Conservation (phyloP, 2,113 vertebrate genomes). For the Thymallus thymallus region DNA sequence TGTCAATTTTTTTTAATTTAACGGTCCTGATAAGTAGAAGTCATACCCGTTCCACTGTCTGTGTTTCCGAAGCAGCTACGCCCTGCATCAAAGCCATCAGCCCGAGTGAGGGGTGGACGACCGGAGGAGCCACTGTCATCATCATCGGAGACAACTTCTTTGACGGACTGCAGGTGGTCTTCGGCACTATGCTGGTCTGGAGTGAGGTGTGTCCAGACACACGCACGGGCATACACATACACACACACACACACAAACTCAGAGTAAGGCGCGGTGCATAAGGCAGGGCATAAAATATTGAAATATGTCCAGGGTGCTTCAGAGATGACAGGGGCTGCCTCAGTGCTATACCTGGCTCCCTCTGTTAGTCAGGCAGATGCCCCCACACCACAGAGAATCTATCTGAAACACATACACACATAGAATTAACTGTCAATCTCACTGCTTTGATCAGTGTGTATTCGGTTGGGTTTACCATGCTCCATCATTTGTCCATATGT, state of each 20-base stretch:
- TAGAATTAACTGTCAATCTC: neutral
- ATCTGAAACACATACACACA: neutral
- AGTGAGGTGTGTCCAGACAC: slow-evolving; percentile 79
- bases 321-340: too few species aligned
- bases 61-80: slow-evolving; percentile 84
- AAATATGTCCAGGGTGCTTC: too few species aligned
- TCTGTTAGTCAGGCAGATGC: neutral
- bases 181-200: slow-evolving; percentile 93
- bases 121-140: slow-evolving; percentile 92
- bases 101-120: slow-evolving; percentile 94
- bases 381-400: neutral
- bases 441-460: neutral
- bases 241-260: too few species aligned
- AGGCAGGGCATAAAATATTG: too few species aligned
- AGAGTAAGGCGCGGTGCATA: too few species aligned
- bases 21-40: neutral
- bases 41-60: slow-evolving; percentile 30
- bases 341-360: too few species aligned
- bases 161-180: slow-evolving; percentile 92
- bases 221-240: too few species aligned
- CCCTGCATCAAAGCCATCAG: slow-evolving; percentile 97
- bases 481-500: neutral
- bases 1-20: too few species aligned
- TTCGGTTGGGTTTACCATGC: neutral
- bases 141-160: slow-evolving; percentile 98